Conservation (phyloP, 2,888 invertebrate genomes). For the Eledona agricola region DNA sequence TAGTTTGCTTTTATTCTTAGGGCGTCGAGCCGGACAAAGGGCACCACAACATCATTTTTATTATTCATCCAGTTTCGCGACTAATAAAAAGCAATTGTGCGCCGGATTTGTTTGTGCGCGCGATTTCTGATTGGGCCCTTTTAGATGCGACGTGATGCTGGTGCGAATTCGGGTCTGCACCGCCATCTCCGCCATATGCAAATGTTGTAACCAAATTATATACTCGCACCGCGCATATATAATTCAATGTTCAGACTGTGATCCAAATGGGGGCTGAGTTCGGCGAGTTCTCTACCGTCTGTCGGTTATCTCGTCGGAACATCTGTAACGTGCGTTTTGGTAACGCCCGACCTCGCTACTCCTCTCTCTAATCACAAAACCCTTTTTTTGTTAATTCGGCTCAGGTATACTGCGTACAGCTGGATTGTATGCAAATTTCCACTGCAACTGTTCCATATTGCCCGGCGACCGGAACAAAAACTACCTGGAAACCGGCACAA, state of each 20-base stretch:
- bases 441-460: constrained; percentile 55
- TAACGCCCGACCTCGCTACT: constrained; percentile 38
- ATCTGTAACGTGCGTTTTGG: constrained; percentile 49
- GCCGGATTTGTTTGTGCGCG: background rate
- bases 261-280: constrained; percentile 29
- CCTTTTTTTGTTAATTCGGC: constrained; percentile 41
- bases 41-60: background rate
- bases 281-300: constrained; percentile 24
- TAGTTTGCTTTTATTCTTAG: constrained; percentile 33
- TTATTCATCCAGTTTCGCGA: background rate
- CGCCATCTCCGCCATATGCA: constrained; percentile 62
- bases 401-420: constrained; percentile 43
- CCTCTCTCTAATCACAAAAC: constrained; percentile 41
- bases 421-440: constrained; percentile 55
- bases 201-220: constrained; percentile 62
- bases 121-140: constrained; percentile 17
- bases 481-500: constrained; percentile 43
- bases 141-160: constrained; percentile 18
- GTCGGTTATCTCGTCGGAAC: constrained; percentile 47
- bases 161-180: constrained; percentile 44
- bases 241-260: constrained; percentile 51
- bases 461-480: constrained; percentile 49
- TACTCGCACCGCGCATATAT: constrained; percentile 61
- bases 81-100: background rate
- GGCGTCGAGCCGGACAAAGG: constrained; percentile 3